These are phyloP conservation scores for Sclerodermus sp. DNA, from an alignment of 2,888 invertebrate species.

Conservation along the genomic window DNA sequence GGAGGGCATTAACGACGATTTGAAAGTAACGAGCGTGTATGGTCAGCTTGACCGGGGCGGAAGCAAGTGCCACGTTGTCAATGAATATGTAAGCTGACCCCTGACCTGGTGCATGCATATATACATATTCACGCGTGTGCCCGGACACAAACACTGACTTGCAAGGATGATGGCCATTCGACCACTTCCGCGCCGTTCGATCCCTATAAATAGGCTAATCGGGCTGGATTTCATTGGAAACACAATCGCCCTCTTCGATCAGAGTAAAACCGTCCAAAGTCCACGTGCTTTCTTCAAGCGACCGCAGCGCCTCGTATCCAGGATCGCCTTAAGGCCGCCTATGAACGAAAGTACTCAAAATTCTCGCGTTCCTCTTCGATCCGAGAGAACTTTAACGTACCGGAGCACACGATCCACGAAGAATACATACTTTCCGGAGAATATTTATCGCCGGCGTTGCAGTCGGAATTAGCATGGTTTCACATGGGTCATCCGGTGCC, in stretches of 20 bases:
- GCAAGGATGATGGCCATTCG: too few relatives aligned
- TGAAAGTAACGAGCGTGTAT: conserved; percentile 27
- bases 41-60: conserved; percentile 19
- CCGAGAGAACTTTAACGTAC: too few relatives aligned
- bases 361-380: conserved; percentile 14
- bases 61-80: conserved; percentile 41
- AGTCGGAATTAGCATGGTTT: conserved; percentile 3
- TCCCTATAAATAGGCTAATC: too few relatives aligned
- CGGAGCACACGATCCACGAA: too few relatives aligned
- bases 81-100: conserved; percentile 50
- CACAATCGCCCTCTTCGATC: too few relatives aligned
- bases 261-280: too few relatives aligned
- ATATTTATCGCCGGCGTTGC: background rate
- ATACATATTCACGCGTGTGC: conserved; percentile 17
- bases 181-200: background rate
- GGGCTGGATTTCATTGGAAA: too few relatives aligned
- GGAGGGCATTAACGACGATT: conserved; percentile 11
- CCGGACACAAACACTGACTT: too few relatives aligned
- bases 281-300: too few relatives aligned
- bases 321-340: conserved; percentile 3
- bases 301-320: too few relatives aligned
- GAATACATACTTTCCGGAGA: background rate
- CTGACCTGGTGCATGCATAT: conserved; percentile 37
- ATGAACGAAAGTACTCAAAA: conserved; percentile 18
- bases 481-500: background rate